phyloP scores from a whole-genome alignment of 2,888 invertebrate genomes.

The Arge pagana region DNA sequence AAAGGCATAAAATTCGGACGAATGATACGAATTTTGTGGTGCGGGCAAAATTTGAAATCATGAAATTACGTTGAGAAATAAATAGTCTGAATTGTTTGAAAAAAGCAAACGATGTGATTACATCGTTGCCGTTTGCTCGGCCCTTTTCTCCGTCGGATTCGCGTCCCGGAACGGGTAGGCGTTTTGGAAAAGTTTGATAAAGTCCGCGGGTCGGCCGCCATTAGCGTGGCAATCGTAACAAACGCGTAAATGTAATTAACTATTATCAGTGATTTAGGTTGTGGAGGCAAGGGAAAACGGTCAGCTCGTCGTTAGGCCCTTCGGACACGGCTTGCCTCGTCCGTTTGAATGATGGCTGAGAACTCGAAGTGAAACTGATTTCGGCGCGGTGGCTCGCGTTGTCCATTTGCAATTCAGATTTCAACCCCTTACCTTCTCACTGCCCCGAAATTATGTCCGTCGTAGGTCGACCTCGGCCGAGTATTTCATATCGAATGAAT shows the following conservation, averaged over 20 bases:
- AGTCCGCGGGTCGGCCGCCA: background rate
- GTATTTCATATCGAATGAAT: slow-evolving; percentile 5
- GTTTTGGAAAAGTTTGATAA: background rate
- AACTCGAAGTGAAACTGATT: slow-evolving; percentile 47
- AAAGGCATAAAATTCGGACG: too few species aligned
- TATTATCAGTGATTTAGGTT: slow-evolving; percentile 38
- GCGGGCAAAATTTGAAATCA: too few species aligned
- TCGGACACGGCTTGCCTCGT: slow-evolving; percentile 21
- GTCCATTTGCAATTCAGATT: slow-evolving; percentile 50
- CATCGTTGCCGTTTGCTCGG: background rate
- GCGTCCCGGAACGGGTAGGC: background rate
- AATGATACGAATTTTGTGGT: too few species aligned
- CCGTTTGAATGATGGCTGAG: slow-evolving; percentile 41
- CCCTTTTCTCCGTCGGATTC: background rate
- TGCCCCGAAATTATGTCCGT: background rate
- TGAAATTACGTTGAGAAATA: too few species aligned
- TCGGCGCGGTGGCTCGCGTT: slow-evolving; percentile 35
- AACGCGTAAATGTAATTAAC: slow-evolving; percentile 50
- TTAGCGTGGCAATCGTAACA: slow-evolving; percentile 25
- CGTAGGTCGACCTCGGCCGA: background rate
- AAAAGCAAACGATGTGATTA: too few species aligned
- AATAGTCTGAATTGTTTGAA: too few species aligned
- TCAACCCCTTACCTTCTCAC: slow-evolving; percentile 46
- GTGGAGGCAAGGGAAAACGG: background rate
- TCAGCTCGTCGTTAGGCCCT: slow-evolving; percentile 9